Evolutionary conservation across 1,140 invertebrate species (phyloP).

Genomic region (Drosophila virilis): DNA sequence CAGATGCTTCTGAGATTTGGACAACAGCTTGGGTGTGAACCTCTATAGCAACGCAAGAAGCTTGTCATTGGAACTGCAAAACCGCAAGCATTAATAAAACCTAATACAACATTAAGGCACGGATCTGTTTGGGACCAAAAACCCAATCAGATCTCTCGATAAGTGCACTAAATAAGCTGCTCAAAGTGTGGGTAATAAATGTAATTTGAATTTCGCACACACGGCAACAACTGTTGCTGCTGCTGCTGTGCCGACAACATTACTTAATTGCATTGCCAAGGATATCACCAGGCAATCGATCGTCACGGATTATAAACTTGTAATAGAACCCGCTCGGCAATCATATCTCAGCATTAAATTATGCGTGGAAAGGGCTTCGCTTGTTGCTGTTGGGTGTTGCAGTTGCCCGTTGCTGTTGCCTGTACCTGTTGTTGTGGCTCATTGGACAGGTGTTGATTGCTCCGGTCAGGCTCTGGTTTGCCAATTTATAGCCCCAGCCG

Average conservation of each 20-base stretch:
- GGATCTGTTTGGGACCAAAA: slow-evolving; percentile 61
- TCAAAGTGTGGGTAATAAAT: slow-evolving; percentile 73
- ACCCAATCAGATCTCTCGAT: slow-evolving; percentile 65
- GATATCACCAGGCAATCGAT: slow-evolving; percentile 78
- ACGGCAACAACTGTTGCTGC: slow-evolving; percentile 14
- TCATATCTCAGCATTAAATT: slow-evolving; percentile 55
- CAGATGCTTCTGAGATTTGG: slow-evolving; percentile 23
- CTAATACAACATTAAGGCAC: slow-evolving; percentile 78
- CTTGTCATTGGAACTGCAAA: slow-evolving; percentile 55
- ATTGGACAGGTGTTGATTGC: slow-evolving; percentile 73
- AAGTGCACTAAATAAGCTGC: slow-evolving; percentile 76
- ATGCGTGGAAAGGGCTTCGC: slow-evolving; percentile 47
- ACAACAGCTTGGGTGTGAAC: slow-evolving; percentile 20
- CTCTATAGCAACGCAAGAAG: background rate
- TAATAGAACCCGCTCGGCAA: slow-evolving; percentile 49
- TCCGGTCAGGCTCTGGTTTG: slow-evolving; percentile 33
- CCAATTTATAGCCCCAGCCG: slow-evolving; percentile 44
- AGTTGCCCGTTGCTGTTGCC: slow-evolving; percentile 16
- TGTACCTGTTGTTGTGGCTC: slow-evolving; percentile 24
- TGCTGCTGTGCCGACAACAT: slow-evolving; percentile 40
- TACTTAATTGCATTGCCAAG: slow-evolving; percentile 75
- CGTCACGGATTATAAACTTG: slow-evolving; percentile 78
- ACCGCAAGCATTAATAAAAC: slow-evolving; percentile 72
- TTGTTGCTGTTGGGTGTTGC: slow-evolving; percentile 14
- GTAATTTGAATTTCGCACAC: slow-evolving; percentile 72